phyloP scores from a whole-genome alignment of 2,797 vertebrate genomes.

The Uromys caudimaculatus region DNA sequence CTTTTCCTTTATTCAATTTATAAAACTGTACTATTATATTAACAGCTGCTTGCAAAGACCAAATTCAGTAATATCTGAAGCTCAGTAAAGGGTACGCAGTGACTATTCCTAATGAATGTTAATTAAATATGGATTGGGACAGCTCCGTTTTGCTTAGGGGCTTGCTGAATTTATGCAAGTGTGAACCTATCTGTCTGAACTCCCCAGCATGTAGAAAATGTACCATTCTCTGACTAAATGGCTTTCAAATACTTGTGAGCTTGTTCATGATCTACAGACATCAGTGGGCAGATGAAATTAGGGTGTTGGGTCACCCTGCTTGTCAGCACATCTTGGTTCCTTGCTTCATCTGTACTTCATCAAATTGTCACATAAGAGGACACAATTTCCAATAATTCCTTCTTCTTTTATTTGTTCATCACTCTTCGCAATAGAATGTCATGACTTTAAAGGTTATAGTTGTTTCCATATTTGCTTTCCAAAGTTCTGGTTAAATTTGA shows the following conservation, averaged over 20 bases:
- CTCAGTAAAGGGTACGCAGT: rapidly evolving
- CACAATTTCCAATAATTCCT: no score
- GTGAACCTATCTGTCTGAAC: neutral
- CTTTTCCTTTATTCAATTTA: neutral
- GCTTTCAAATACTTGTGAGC: neutral
- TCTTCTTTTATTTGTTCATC: neutral
- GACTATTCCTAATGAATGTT: rapidly evolving
- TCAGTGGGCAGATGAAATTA: neutral
- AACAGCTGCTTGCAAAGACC: no score
- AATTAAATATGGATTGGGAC: no score
- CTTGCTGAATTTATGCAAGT: neutral
- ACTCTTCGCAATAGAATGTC: neutral
- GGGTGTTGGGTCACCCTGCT: no score
- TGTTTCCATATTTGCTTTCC: neutral
- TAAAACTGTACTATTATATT: no score
- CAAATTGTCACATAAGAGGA: no score
- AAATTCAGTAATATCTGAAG: rapidly evolving
- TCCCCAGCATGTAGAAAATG: neutral
- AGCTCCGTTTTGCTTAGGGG: neutral
- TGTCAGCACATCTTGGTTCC: neutral
- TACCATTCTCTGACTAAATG: neutral
- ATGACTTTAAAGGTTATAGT: neutral
- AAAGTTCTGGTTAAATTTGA: rapidly evolving
- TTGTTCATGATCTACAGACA: neutral
- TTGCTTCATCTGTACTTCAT: rapidly evolving